phyloP scores from a whole-genome alignment of 2,797 vertebrate genomes.

The Ispidina picta region DNA sequence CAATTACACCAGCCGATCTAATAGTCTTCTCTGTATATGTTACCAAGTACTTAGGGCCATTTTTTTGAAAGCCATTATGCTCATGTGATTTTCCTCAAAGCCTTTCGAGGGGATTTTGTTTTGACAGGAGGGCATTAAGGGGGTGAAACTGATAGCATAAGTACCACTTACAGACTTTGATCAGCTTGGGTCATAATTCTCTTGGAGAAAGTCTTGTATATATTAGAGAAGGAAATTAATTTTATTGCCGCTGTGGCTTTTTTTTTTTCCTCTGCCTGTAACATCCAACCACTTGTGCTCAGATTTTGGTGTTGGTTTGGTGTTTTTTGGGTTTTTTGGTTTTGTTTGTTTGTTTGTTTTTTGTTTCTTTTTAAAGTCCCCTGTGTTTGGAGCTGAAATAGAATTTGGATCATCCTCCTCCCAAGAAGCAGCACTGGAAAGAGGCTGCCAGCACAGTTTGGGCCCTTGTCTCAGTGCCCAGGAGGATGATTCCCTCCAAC shows the following conservation, averaged over 20 bases:
- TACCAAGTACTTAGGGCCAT: conserved; percentile 80
- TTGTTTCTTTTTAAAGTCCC: background rate
- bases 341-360: no score
- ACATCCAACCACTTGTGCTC: conserved; percentile 12
- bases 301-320: no score
- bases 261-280: background rate
- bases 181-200: conserved; percentile 89
- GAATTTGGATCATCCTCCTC: background rate
- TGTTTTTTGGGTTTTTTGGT: no score
- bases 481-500: background rate
- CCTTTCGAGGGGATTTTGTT: conserved; percentile 86
- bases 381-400: background rate
- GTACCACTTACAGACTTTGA: conserved; percentile 95
- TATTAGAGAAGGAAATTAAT: conserved; percentile 90
- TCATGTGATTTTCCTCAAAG: conserved; percentile 83
- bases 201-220: conserved; percentile 85
- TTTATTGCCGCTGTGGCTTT: conserved; percentile 79
- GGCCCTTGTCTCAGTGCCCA: background rate
- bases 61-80: conserved; percentile 79
- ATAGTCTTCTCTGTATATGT: conserved; percentile 85
- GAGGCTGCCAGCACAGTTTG: background rate
- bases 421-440: background rate
- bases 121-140: conserved; percentile 84
- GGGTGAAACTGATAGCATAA: conserved; percentile 89
- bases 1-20: conserved; percentile 81